Base-by-base conservation (phyloP, 1,140 invertebrate genomes). In the Apis mellifera region DNA sequence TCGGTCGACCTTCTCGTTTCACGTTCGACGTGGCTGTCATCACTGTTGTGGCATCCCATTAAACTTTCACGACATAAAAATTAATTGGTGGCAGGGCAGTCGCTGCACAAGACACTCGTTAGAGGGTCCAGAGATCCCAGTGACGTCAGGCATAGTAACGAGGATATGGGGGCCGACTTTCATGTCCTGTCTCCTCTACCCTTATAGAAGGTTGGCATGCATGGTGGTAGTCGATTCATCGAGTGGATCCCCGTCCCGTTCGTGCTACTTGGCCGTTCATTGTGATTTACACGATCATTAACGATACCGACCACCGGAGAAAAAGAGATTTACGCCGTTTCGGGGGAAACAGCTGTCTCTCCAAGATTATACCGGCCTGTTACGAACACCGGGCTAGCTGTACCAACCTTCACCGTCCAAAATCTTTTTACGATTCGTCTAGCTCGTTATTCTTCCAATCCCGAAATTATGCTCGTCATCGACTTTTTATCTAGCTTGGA, bases 211-310 rank as follows among this genome's bases (percentile, higher is more conserved):
- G 52, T 26, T 59, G 65, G 21, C 70, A 52, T 75, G 60, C 64
- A 87, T 84, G 85, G 86, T 78, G 86, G 86, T 80, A 69, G 85
- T 81, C 86, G 78, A 87, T 86, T 86, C 65, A 84, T 84, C 59
- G 76, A 66, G 54, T 50, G 72, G 57, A 82, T 86, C 68, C 72
- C 73, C 69, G 69, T 87, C 62, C 71, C 78, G 55, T 82, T 84
- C 86, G 75, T 78, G 77, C 77, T 88, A 85, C 80, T 85, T 83
- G 87, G 76, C 77, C 73, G 68, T 88, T 88, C 65, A 66, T 85
- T 76, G 69, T 88, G 86, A 88, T 88, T 88, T 88, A 88, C 87
- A 88, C 87, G 84, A 85, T 88, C 87, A 88, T 88, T 88, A 88
- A 88, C 83, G 86, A 88, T 88, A 85, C 69, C 62, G 26, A 23